Evolutionary conservation across 1,140 invertebrate genomes (phyloP).

Genomic region (Condylostylus longicornis): DNA sequence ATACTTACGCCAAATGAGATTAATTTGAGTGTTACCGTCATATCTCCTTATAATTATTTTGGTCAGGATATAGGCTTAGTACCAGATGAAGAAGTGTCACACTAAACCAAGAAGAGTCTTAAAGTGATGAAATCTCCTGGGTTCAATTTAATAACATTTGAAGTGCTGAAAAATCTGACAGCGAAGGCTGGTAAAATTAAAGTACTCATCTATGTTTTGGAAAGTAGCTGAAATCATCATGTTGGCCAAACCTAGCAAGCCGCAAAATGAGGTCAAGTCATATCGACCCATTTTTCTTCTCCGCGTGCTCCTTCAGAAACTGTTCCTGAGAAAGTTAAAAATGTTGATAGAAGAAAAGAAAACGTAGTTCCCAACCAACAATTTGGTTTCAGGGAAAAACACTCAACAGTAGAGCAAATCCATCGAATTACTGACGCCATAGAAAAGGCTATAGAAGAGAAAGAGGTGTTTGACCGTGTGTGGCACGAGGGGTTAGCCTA

Average conservation of each 20-base stretch:
- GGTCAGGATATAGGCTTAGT: too few relatives aligned
- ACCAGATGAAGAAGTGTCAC: too few relatives aligned
- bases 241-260: slow-evolving; percentile 22
- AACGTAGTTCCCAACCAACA: slow-evolving; percentile 19
- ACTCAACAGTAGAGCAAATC: slow-evolving; percentile 14
- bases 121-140: too few relatives aligned
- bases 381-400: slow-evolving; percentile 20
- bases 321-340: slow-evolving; percentile 18
- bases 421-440: slow-evolving; percentile 9
- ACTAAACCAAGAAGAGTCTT: too few relatives aligned
- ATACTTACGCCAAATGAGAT: too few relatives aligned
- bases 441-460: slow-evolving; percentile 12
- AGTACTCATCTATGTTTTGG: slow-evolving; percentile 18
- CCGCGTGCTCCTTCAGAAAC: slow-evolving; percentile 18
- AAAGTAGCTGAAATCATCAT: slow-evolving; percentile 25
- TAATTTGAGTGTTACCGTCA: too few relatives aligned
- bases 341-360: slow-evolving; percentile 5
- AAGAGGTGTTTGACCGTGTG: slow-evolving; percentile 18
- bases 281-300: slow-evolving; percentile 26
- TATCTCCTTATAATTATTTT: too few relatives aligned
- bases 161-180: too few relatives aligned
- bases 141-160: too few relatives aligned
- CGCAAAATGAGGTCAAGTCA: slow-evolving; percentile 12
- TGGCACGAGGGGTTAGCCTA: slow-evolving; percentile 20
- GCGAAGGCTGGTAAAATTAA: too few relatives aligned